Base-by-base conservation (phyloP, 2,888 invertebrate species). In the Drosophila mulleri region DNA sequence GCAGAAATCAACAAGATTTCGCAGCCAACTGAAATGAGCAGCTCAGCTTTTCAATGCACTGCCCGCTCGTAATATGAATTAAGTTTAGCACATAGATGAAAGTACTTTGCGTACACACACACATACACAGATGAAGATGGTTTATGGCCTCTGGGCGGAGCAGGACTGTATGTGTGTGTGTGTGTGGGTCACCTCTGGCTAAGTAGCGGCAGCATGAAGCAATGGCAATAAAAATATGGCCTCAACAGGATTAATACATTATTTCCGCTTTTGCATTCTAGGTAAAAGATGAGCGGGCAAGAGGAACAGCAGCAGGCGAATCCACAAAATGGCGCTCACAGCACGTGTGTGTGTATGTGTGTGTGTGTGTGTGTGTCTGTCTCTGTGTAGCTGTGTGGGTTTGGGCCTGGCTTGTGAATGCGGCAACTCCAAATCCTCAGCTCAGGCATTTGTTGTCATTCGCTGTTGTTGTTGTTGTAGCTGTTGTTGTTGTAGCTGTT, bases 221-320 rank as follows among this genome's bases (percentile, higher is more conserved):
- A 88, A 88, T 82, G 91, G 91, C 91, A 91, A 91, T 91, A 91
- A 91, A 92, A 92, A 92, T 92, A 91, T 92, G 90, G 87, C 90
- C 91, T 91, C 91, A 89, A 91, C 91, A 91, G 92, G 91, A 92
- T 91, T 92, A 91, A 92, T 91, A 90, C 92, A 91, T 92, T 91
- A 91, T 87, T 88, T 86, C 78, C 85, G 78, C 71, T 66, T 83
- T 72, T 73, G 72, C 72, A 78, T 78, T 75, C 75, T 62, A 75
- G 67, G 57, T 47, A 54, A 56, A 54, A 57, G 57, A 59, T 45
- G 53, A 23, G 35, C 32, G 11, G 32, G 32, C 32, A 32, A 32
- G 32, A 11, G 32, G 32, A 32, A 32, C 32, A 1, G 11, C 32
- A 32, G 9, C 48, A 26, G 45, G 45, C 45, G 47, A 26, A 59